Evolutionary conservation across 2,797 vertebrate species (phyloP).

Genomic region (Dendrocincla fuliginosa): DNA sequence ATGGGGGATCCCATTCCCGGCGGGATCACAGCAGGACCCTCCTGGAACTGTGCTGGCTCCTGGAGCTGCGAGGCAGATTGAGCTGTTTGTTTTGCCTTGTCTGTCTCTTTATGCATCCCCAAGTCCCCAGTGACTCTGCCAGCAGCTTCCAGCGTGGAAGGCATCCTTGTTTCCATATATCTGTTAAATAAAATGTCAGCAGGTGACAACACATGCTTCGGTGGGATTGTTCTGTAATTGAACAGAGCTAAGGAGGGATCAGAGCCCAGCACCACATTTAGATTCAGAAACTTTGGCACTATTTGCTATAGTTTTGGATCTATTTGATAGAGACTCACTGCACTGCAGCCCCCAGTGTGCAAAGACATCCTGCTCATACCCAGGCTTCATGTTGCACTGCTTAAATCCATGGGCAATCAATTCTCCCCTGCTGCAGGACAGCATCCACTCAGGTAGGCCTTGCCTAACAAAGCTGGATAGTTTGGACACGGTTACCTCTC

Average conservation of each 20-base stretch:
- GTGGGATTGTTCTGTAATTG: conserved; percentile 3
- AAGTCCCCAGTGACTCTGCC: conserved; percentile 48
- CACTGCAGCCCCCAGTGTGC: not conserved
- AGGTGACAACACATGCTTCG: conserved; percentile 30
- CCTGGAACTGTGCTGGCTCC: accelerated
- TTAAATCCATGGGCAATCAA: not conserved
- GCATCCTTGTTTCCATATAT: conserved; percentile 51
- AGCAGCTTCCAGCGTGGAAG: conserved; percentile 43
- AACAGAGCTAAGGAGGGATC: not conserved
- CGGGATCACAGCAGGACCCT: not conserved
- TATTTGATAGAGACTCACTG: not conserved
- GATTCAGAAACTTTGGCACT: not conserved
- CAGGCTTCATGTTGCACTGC: not conserved
- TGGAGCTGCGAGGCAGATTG: conserved; percentile 16
- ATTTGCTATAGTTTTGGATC: not conserved
- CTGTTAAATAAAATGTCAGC: conserved; percentile 63
- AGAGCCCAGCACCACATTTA: not conserved
- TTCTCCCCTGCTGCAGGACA: not conserved
- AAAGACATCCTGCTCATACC: not conserved
- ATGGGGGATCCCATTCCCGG: accelerated
- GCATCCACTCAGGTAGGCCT: not conserved
- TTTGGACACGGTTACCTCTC: not conserved
- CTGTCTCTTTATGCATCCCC: conserved; percentile 62
- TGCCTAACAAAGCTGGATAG: not conserved
- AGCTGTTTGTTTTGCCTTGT: conserved; percentile 67